Conservation (phyloP, 64 coral and sea anemone genomes). For the Montipora capricornis region DNA sequence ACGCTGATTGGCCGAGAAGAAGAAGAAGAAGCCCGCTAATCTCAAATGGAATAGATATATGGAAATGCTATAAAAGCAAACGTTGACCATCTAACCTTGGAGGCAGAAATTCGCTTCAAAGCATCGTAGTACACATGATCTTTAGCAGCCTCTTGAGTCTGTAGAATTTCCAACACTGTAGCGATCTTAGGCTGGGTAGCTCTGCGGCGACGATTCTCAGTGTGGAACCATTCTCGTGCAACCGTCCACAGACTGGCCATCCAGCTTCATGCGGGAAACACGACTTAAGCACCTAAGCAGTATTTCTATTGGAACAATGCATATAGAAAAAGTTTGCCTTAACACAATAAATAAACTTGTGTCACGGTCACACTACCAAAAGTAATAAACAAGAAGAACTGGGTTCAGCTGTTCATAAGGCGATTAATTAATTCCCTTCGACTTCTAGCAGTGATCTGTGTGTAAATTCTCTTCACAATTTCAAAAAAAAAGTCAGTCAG, state of each 20-base stretch:
- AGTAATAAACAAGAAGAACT: neutral
- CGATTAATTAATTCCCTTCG: too few species aligned
- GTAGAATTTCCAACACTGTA: constrained; percentile 46
- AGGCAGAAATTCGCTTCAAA: constrained; percentile 49
- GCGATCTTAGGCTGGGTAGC: constrained; percentile 7
- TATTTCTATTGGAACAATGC: neutral
- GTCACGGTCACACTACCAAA: constrained; percentile 41
- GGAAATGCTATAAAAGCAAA: too few species aligned
- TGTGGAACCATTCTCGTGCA: constrained; percentile 25
- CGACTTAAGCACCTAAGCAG: neutral
- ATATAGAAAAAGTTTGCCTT: neutral
- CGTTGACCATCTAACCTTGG: constrained; percentile 15
- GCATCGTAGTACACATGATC: constrained; percentile 76
- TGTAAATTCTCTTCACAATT: too few species aligned
- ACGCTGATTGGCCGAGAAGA: too few species aligned
- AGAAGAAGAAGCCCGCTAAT: too few species aligned
- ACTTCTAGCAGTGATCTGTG: too few species aligned
- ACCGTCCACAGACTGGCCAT: constrained; percentile 42
- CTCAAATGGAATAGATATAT: too few species aligned
- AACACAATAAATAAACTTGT: constrained; percentile 8
- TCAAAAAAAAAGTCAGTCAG: too few species aligned
- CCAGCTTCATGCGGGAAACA: neutral
- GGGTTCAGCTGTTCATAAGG: too few species aligned
- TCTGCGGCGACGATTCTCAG: neutral
- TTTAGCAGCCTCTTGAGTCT: constrained; percentile 67